phyloP scores from a whole-genome alignment of 2,888 invertebrate species.

The Papilio protenor region DNA sequence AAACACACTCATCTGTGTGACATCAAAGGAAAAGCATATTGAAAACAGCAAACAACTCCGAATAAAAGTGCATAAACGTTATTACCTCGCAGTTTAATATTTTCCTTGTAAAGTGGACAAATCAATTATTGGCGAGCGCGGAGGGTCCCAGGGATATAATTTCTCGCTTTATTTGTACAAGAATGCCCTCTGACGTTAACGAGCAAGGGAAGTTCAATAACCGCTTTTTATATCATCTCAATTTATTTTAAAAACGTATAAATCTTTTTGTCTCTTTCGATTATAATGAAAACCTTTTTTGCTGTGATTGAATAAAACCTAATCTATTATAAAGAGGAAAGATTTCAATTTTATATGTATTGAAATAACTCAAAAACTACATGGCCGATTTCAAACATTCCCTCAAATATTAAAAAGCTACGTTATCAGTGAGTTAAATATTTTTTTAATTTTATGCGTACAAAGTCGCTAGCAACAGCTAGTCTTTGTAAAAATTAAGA shows the following conservation, averaged over 20 bases:
- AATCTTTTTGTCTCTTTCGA: too few species aligned
- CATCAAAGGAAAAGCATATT: not conserved
- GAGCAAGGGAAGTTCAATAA: slow-evolving; percentile 35
- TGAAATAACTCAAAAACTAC: too few species aligned
- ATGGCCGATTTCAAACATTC: too few species aligned
- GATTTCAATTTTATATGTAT: too few species aligned
- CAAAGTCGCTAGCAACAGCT: too few species aligned
- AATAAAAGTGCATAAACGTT: slow-evolving; percentile 32
- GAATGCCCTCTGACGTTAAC: slow-evolving; percentile 43
- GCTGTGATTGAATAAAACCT: too few species aligned
- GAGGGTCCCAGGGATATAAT: slow-evolving; percentile 41
- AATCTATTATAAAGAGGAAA: too few species aligned
- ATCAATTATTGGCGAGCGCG: slow-evolving; percentile 41
- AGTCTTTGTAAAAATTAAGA: too few species aligned
- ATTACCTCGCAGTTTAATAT: slow-evolving; percentile 26
- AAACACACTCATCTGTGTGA: too few species aligned
- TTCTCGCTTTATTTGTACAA: slow-evolving; percentile 43
- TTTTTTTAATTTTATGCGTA: too few species aligned
- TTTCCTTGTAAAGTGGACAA: slow-evolving; percentile 42
- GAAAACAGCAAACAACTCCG: not conserved
- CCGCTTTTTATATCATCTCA: slow-evolving; percentile 41
- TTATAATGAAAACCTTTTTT: not conserved
- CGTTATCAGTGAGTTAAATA: too few species aligned
- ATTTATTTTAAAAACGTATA: slow-evolving; percentile 9
- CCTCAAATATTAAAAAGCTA: too few species aligned